phyloP scores from a whole-genome alignment of 2,113 vertebrate genomes.

The human (Homo sapiens) region DNA sequence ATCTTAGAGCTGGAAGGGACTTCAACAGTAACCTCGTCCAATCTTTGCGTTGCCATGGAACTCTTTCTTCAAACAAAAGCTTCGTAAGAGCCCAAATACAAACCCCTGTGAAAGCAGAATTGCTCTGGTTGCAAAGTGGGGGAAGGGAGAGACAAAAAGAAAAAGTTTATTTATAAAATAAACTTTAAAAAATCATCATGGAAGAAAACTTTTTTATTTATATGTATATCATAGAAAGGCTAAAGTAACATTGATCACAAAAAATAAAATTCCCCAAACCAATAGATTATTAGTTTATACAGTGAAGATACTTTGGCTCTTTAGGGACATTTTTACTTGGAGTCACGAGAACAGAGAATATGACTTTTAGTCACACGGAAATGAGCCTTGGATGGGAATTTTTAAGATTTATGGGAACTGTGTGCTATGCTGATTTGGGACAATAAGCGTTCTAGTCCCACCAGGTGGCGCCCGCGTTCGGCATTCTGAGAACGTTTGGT shows the following conservation, averaged over 20 bases:
- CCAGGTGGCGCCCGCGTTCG: constrained; percentile 41
- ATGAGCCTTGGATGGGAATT: background rate
- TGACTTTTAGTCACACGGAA: background rate
- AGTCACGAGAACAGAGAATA: background rate
- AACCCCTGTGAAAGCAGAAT: background rate
- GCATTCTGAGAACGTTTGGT: background rate
- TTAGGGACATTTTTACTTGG: background rate
- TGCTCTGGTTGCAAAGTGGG: background rate
- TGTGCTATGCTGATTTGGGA: background rate
- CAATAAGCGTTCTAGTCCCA: background rate
- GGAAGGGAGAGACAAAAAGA: too few species aligned
- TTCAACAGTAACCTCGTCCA: background rate
- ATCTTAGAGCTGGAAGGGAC: background rate
- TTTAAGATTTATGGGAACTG: background rate
- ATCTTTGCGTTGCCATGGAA: constrained; percentile 37
- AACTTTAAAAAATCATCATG: background rate
- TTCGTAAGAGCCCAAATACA: background rate
- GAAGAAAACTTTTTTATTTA: constrained; percentile 13
- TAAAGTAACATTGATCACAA: background rate
- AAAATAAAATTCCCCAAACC: background rate
- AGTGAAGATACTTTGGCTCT: background rate
- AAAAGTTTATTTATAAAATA: background rate
- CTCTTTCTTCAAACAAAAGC: constrained; percentile 48
- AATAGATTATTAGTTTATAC: background rate
- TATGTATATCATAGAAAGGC: background rate